Conservation (phyloP, 2,888 invertebrate species). For the Myopa tessellatipennis region DNA sequence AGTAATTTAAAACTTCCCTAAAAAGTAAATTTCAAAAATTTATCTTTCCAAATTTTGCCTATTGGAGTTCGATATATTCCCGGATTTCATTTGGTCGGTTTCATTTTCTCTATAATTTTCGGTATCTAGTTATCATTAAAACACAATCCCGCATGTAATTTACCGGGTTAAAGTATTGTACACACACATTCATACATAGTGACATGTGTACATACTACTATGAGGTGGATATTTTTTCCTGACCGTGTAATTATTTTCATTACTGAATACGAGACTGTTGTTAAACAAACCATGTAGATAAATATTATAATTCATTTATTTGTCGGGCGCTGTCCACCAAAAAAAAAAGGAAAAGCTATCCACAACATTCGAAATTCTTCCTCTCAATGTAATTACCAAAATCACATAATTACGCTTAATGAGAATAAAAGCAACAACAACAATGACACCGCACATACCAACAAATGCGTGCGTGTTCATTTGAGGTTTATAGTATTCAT, state of each 20-base stretch:
- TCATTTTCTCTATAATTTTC: not conserved
- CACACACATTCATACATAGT: too few species aligned
- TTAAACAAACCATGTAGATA: not conserved
- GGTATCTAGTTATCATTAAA: too few species aligned
- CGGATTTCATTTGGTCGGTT: not conserved
- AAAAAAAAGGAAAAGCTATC: not conserved
- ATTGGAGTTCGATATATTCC: too few species aligned
- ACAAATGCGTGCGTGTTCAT: conserved; percentile 15
- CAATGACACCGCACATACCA: conserved; percentile 4
- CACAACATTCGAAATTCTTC: not conserved
- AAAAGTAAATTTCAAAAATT: too few species aligned
- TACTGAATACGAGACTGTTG: not conserved
- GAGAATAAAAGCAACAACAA: conserved; percentile 17
- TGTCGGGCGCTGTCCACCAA: not conserved
- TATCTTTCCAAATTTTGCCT: too few species aligned
- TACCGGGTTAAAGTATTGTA: not conserved
- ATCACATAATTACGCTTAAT: conserved; percentile 47
- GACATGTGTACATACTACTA: not conserved
- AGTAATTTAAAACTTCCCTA: too few species aligned
- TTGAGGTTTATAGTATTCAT: not conserved
- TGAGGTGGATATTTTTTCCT: not conserved
- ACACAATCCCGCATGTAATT: conserved; percentile 22
- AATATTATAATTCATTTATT: conserved; percentile 31
- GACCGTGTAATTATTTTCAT: conserved; percentile 32
- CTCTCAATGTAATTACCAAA: conserved; percentile 43